Evolutionary conservation across 1,140 invertebrate genomes (phyloP), one percentile per base, ranked within the genome.

Genomic region (Bombus sibiricus): DNA sequence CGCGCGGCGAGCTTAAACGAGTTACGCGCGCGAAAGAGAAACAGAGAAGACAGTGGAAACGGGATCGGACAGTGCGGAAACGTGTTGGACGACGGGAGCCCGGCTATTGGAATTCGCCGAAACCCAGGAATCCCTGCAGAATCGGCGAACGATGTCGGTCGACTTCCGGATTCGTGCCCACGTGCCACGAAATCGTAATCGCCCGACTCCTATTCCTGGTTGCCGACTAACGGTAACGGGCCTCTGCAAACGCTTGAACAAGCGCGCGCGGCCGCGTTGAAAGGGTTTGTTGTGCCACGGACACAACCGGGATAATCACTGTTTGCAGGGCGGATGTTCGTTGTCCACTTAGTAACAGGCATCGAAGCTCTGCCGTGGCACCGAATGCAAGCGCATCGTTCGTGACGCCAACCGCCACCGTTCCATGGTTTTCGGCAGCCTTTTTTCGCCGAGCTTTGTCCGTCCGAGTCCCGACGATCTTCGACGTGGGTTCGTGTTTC

Each of bases 301-400:
- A 22, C 34, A 66, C 71, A 82, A 75, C 81, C 15, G 39, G 72
- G 41, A 82, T 83, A 66, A 83, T 76, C 72, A 41, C 72, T 75
- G 62, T 83, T 83, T 76, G 72, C 43, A 37, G 32, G 22, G 2
- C 37, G 72, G 37, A 47, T 39, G 34, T 13, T 41, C 18, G 18
- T 71, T 12, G 68, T 72, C 28, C 66, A 66, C 47, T 18, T 53
- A 22, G 79, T 81, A 47, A 81, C 47, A 12, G 3, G 39, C 75
- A 68, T 83, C 41, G 72, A 75, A 43, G 18, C 47, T 69, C 39
- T 2, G 15, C 32, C 37, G 28, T 32, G 47, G 13, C 13, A 66
- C 1, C 28, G 32, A 68, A 22, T 18, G 25, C 5, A 32, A 10
- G 13, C 28, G 2, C 10, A 1, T 28, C 39, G 76, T 12, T 37